These are phyloP conservation scores for Norana najaformis DNA, from an alignment of 2,888 invertebrate genomes.

Conservation along the genomic window DNA sequence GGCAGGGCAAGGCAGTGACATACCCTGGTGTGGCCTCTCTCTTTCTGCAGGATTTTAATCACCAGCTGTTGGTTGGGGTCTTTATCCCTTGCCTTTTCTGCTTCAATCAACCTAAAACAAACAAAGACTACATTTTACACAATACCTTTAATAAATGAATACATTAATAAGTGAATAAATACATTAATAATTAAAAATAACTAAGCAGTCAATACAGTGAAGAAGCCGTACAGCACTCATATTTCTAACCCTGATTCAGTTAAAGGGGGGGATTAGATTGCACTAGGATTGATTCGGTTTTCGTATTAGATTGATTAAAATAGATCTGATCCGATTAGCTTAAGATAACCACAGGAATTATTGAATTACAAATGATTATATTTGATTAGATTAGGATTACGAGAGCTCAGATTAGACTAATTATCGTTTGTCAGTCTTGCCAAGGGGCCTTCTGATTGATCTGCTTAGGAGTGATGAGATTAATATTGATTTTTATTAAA, in stretches of 20 bases:
- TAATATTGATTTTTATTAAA: no score
- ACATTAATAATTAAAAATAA: background rate
- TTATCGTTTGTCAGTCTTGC: no score
- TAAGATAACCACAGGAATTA: no score
- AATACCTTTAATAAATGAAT: background rate
- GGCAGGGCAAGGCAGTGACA: background rate
- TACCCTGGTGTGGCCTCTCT: constrained; percentile 15
- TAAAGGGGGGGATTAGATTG: no score
- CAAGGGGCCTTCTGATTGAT: no score
- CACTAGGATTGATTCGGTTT: no score
- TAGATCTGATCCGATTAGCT: no score
- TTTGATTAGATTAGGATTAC: background rate
- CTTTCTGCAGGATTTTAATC: background rate
- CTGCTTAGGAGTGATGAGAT: no score
- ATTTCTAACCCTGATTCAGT: no score
- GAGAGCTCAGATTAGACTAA: background rate
- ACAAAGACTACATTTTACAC: background rate
- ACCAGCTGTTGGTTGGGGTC: background rate
- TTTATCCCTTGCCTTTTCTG: background rate
- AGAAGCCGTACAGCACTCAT: no score
- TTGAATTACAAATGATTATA: background rate
- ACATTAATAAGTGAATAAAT: background rate
- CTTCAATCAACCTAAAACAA: background rate
- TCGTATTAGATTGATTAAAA: no score
- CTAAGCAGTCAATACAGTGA: no score